These are phyloP conservation scores for Galeopterus variegatus DNA, from an alignment of 2,113 vertebrate species.

Conservation along the genomic window DNA sequence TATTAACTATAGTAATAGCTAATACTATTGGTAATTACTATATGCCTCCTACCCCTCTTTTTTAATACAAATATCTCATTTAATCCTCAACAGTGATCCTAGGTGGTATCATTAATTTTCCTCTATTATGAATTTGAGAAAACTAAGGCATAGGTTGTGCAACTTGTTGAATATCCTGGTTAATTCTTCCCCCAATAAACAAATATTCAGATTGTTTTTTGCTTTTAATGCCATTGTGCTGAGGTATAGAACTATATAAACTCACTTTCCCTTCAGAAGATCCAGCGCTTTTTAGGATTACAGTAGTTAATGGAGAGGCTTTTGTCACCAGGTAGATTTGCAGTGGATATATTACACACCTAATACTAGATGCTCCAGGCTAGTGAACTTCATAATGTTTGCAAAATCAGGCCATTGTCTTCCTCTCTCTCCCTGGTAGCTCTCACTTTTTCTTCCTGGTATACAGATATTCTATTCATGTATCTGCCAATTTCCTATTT, in stretches of 20 bases:
- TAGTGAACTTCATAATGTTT: neutral
- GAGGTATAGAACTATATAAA: neutral
- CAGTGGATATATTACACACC: neutral
- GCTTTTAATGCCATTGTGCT: neutral
- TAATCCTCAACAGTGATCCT: neutral
- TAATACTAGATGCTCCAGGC: neutral
- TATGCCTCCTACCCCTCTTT: neutral
- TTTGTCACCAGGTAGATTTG: neutral
- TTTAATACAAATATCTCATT: neutral
- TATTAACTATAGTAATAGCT: neutral
- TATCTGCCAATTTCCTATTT: neutral
- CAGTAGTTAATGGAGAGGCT: neutral
- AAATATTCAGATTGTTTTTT: neutral
- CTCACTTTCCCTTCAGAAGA: neutral
- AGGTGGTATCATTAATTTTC: neutral
- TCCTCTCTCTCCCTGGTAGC: neutral
- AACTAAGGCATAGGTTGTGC: neutral
- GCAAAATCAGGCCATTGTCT: neutral
- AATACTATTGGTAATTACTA: neutral
- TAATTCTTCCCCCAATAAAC: neutral
- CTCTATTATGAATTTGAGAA: neutral
- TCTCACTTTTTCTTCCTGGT: neutral
- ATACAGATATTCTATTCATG: neutral
- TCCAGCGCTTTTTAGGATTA: neutral
- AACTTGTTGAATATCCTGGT: neutral